Base-by-base conservation (phyloP, 1,140 invertebrate genomes). In the Tribolium madens region DNA sequence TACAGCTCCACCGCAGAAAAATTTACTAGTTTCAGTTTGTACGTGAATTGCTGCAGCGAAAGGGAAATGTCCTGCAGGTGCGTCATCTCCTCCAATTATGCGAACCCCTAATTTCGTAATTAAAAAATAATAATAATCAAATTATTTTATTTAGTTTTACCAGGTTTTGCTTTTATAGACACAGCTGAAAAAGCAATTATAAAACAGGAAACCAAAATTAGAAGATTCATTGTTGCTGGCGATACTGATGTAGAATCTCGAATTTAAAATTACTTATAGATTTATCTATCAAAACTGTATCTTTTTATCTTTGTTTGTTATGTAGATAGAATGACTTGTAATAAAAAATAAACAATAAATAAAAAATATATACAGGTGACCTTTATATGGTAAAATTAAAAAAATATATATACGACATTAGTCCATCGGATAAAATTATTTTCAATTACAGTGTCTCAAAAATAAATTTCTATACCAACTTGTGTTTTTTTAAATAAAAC, bases 1-100 rank as follows among this genome's bases (percentile, higher is more conserved):
- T 6, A 64, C 0, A 12, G 57, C 57, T 15, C 57, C 57, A 3
- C 57, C 57, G 10, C 57, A 64, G 26, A 64, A 64, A 9, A 33
- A 64, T 33, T 26, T 64, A 26, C 21, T 64, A 26, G 10, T 14
- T 33, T n/a, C 21, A 64, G 57, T 33, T 64, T 64, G 57, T 3
- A 33, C 12, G 26, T 64, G n/a, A 12, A 64, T 33, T 12, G 57
- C 57, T 13, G 26, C 57, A 33, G 57, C 57, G 9, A 64, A 64
- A 12, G 57, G 21, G 13, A 64, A 64, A 12, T 64, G 57, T 13
- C 57, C 57, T n/a, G 21, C 26, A 0, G 10, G n/a, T 12, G 57
- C 21, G 13, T 64, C 57, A 2, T 12, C 3, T 33, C 57, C 57
- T 31, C 57, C 57, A 33, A 64, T 64, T 64, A 64, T 33, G 6